Base-by-base conservation (phyloP, 2,113 vertebrate genomes). In the Ctenodactylus gundi region DNA sequence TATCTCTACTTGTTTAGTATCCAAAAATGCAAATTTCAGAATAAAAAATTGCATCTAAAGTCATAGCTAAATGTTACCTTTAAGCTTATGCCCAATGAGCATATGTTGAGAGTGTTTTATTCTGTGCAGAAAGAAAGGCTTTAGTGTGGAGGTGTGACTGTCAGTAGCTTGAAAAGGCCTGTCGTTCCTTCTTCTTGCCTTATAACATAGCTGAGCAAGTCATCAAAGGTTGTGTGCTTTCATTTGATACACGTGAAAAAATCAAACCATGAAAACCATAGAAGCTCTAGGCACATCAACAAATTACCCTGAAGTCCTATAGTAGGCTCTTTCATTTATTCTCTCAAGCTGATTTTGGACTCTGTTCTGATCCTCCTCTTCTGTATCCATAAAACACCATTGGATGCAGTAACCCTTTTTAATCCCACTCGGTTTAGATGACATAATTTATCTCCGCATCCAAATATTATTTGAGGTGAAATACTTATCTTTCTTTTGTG, bases 271-370 rank as follows among this genome's bases (percentile, higher is more conserved):
- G 31, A 8, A n/a, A 46, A 67, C 25, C 4, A 12, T 10, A 3
- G 1, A 76, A 60, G n/a, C 0, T 0, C 1, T 5, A 51, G 3
- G 7, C 1, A 15, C 23, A 25, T 6, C 10, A 39, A 2, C 4
- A 73, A 39, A 55, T n/a, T 27, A 73, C 11, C 44, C 31, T 49
- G 21, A 87, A 44, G 39, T 34, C 9, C 21, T 20, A 27, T 20
- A 34, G 1, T n/a, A 49, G 6, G 29, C 18, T 25, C 34, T 27
- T 11, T 20, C 6, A 7, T 1, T 65, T 21, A 9, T 0, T 73
- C 13, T 64, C 3, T 34, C 41, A 60, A 67, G 20, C 17, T 6
- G 15, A 21, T 31, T 92, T 34, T 23, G 68, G 14, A 82, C 10
- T 6, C 31, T 4, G 46, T 34, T 67, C 12, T 13, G 4, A 20